Evolutionary conservation across 2,797 vertebrate genomes (phyloP).

Genomic region (Lemur catta): DNA sequence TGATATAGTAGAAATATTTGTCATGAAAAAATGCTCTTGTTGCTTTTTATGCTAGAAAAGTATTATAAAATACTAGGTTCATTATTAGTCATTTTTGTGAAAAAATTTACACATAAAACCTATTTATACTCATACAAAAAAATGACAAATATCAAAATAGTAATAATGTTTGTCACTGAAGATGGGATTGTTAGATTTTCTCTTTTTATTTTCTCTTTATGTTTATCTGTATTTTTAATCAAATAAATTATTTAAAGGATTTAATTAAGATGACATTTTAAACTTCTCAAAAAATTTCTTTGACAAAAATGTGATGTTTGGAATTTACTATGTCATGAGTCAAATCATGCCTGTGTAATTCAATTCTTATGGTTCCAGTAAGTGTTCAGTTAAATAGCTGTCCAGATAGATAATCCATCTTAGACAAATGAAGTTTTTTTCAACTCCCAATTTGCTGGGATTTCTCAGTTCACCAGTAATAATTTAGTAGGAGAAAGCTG

Average conservation of each 20-base stretch:
- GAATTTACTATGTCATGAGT: background rate
- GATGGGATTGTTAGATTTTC: background rate
- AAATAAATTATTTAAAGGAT: background rate
- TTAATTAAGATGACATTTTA: conserved; percentile 8
- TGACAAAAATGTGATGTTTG: background rate
- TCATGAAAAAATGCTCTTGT: background rate
- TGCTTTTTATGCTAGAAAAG: background rate
- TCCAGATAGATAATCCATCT: conserved; percentile 34
- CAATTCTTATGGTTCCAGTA: background rate
- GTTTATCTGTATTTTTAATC: background rate
- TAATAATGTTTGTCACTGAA: background rate
- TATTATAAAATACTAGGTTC: background rate
- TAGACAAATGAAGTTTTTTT: conserved; percentile 50
- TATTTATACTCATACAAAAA: background rate
- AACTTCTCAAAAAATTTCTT: conserved; percentile 7
- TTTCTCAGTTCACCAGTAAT: conserved; percentile 31
- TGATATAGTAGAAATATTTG: background rate
- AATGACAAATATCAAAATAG: background rate
- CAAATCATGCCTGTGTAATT: background rate
- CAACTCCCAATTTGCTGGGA: conserved; percentile 32
- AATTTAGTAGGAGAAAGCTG: background rate
- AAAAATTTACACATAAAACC: background rate
- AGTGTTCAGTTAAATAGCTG: conserved; percentile 39
- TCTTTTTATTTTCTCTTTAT: background rate
- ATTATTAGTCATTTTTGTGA: background rate